Evolutionary conservation across 2,888 invertebrate genomes (phyloP).

Genomic region (Saturnia japonica): DNA sequence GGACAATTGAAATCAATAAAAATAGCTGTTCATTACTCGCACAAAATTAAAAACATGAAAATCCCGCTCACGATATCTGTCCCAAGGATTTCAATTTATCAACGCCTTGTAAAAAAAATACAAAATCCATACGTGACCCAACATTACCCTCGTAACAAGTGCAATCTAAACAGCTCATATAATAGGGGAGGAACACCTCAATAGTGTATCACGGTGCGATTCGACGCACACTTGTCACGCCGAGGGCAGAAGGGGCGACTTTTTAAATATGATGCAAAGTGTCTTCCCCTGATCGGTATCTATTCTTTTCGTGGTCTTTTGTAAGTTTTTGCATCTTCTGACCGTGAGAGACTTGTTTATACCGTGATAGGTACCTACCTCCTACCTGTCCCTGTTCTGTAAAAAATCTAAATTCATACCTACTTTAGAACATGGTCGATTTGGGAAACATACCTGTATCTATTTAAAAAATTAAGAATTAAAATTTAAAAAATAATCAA

Average conservation of each 20-base stretch:
- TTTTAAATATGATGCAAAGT: conserved; percentile 66
- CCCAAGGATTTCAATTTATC: not conserved
- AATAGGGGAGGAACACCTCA: conserved; percentile 46
- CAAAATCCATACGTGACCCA: conserved; percentile 13
- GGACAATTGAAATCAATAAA: too few relatives aligned
- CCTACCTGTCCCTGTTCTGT: conserved; percentile 27
- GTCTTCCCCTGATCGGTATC: conserved; percentile 42
- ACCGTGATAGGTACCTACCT: conserved; percentile 33
- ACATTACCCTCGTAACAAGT: conserved; percentile 51
- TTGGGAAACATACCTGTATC: not conserved
- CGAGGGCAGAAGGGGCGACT: conserved; percentile 50
- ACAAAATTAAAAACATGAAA: not conserved
- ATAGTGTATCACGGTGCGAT: conserved; percentile 35
- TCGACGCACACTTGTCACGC: conserved; percentile 72
- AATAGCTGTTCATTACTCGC: too few relatives aligned
- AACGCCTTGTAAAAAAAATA: conserved; percentile 5
- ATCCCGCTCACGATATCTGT: not conserved
- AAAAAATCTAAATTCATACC: not conserved
- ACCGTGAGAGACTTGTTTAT: conserved; percentile 54
- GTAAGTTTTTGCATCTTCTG: conserved; percentile 61
- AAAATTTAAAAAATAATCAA: too few relatives aligned
- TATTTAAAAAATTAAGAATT: not conserved
- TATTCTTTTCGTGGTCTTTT: conserved; percentile 46
- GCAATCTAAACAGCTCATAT: conserved; percentile 54
- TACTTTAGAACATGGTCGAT: not conserved